Percentiles rank a stretch among this genome's conserved stretches.
Conservation (phyloP, 2,113 vertebrate species). For the Erythrolamprus reginae region DNA sequence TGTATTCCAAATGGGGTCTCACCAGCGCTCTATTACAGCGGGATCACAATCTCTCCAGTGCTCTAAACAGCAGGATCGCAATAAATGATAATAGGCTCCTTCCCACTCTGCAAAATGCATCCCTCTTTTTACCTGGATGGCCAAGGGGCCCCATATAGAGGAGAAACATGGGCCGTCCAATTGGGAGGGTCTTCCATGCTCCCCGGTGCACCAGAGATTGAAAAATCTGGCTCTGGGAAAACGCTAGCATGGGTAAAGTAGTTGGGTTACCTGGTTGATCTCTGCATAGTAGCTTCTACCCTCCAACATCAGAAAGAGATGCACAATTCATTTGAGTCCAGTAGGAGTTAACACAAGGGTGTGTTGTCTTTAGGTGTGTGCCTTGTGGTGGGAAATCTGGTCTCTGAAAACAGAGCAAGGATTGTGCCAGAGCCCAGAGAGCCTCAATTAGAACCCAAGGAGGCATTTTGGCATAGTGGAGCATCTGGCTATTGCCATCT, state of each 20-base stretch:
- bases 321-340: fast-evolving
- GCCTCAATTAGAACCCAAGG: neutral
- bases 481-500: neutral
- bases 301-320: neutral
- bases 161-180: neutral
- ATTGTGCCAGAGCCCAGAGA: neutral
- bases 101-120: neutral
- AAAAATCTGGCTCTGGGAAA: neutral
- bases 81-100: no score
- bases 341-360: neutral
- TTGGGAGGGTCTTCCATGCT: neutral
- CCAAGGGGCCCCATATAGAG: neutral
- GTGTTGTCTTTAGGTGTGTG: neutral
- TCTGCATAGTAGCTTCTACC: neutral
- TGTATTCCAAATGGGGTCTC: no score
- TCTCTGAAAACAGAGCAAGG: neutral
- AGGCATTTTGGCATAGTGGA: neutral
- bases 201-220: neutral
- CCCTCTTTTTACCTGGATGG: neutral
- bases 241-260: neutral
- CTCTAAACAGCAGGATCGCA: no score
- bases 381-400: neutral
- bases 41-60: no score
- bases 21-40: no score
- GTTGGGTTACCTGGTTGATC: neutral